These are phyloP conservation scores for Chaetodon trifasciatus DNA, from an alignment of 2,797 vertebrate species.

Conservation along the genomic window DNA sequence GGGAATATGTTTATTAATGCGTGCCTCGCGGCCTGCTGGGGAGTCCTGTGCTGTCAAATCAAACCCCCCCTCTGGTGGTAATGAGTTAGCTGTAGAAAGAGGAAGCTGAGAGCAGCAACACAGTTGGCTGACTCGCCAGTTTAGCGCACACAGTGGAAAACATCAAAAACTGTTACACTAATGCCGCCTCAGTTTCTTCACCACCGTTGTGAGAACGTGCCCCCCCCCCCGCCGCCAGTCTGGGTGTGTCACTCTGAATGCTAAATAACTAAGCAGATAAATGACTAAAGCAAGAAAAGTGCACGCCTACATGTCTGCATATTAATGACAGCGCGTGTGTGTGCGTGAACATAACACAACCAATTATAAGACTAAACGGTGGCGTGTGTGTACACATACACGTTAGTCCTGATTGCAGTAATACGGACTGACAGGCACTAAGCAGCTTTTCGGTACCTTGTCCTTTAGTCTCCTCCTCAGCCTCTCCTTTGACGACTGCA, in stretches of 20 bases:
- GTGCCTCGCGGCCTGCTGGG: slow-evolving; percentile 37
- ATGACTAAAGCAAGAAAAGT: slow-evolving; percentile 38
- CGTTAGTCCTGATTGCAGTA: slow-evolving; percentile 61
- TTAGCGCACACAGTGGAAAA: slow-evolving; percentile 53
- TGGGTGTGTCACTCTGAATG: slow-evolving; percentile 39
- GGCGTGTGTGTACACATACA: slow-evolving; percentile 43
- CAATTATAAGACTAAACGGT: slow-evolving; percentile 54
- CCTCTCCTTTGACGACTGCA: slow-evolving; percentile 97
- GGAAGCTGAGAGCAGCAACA: slow-evolving; percentile 44
- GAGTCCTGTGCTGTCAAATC: slow-evolving; percentile 38
- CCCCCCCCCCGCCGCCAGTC: slow-evolving; percentile 14
- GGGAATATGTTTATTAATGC: slow-evolving; percentile 49
- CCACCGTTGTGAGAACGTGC: slow-evolving; percentile 38
- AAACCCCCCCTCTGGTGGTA: slow-evolving; percentile 37
- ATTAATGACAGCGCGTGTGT: slow-evolving; percentile 32
- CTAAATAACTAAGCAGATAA: slow-evolving; percentile 34
- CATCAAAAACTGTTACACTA: slow-evolving; percentile 58
- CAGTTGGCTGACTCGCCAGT: slow-evolving; percentile 46
- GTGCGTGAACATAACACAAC: slow-evolving; percentile 38
- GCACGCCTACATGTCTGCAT: slow-evolving; percentile 19
- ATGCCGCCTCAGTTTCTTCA: slow-evolving; percentile 58
- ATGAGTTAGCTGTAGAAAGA: slow-evolving; percentile 40
- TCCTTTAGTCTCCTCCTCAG: slow-evolving; percentile 96
- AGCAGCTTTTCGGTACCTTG: slow-evolving; percentile 89
- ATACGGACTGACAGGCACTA: slow-evolving; percentile 73